Percentiles rank a stretch among this genome's conserved stretches.
Evolutionary conservation across 2,113 vertebrate genomes (phyloP).

Genomic region (Monopterus albus): DNA sequence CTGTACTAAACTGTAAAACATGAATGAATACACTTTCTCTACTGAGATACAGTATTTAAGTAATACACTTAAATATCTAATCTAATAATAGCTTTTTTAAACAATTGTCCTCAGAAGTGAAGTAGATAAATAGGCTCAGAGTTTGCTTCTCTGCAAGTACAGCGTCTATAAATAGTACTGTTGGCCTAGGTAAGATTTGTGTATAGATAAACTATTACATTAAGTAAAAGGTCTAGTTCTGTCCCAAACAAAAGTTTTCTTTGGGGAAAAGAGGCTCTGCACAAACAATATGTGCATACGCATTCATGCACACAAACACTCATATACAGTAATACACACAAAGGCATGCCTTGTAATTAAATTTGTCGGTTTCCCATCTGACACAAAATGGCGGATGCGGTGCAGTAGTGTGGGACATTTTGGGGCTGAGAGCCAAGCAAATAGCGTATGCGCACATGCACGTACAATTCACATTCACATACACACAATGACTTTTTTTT

Average conservation of each 20-base stretch:
- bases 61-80: too few species aligned
- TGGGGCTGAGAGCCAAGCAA: conserved; percentile 43
- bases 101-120: too few species aligned
- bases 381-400: conserved; percentile 73
- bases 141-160: too few species aligned
- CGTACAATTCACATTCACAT: background rate
- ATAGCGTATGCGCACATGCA: conserved; percentile 4
- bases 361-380: conserved; percentile 68
- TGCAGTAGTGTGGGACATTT: conserved; percentile 41
- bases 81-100: too few species aligned
- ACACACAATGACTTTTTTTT: background rate
- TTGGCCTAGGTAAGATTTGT: background rate
- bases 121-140: too few species aligned
- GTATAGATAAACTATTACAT: background rate
- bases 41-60: too few species aligned
- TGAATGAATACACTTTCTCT: background rate
- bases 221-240: background rate
- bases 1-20: background rate
- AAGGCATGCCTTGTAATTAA: conserved; percentile 51
- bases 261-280: background rate
- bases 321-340: conserved; percentile 31
- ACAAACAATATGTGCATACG: background rate
- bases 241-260: background rate
- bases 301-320: background rate
- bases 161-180: too few species aligned